phyloP scores from a whole-genome alignment of 2,113 vertebrate species.

The Gambusia affinis region DNA sequence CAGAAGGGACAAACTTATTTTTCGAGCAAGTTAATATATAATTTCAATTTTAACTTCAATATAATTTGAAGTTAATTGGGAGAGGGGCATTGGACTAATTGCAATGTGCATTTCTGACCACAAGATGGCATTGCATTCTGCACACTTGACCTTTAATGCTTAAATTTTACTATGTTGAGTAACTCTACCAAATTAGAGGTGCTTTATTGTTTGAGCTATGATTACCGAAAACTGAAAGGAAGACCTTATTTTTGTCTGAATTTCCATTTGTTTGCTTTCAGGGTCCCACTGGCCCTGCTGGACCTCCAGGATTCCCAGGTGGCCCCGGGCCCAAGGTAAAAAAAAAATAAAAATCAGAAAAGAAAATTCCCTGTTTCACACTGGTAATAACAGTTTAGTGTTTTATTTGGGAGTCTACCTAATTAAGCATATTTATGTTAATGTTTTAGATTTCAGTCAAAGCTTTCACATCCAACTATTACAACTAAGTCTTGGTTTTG shows the following conservation, averaged over 20 bases:
- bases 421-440: not conserved
- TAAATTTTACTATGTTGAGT: not conserved
- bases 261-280: constrained; percentile 59
- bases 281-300: constrained; percentile 95
- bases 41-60: no score
- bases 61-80: not conserved
- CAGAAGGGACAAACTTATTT: no score
- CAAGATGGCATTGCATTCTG: not conserved
- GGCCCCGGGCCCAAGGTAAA: constrained; percentile 95
- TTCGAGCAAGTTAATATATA: no score
- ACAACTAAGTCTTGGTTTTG: constrained; percentile 3
- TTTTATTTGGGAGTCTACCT: not conserved
- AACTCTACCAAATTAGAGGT: not conserved
- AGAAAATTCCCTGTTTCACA: not conserved
- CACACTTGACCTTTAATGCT: not conserved
- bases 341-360: not conserved
- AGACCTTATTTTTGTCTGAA: not conserved
- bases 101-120: not conserved
- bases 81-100: not conserved
- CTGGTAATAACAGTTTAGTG: not conserved
- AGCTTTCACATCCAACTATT: not conserved
- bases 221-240: not conserved
- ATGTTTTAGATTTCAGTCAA: not conserved
- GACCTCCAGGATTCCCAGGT: constrained; percentile 95
- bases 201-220: not conserved